Base-by-base conservation (phyloP, 2,888 invertebrate species). In the Nomada ruficornis region DNA sequence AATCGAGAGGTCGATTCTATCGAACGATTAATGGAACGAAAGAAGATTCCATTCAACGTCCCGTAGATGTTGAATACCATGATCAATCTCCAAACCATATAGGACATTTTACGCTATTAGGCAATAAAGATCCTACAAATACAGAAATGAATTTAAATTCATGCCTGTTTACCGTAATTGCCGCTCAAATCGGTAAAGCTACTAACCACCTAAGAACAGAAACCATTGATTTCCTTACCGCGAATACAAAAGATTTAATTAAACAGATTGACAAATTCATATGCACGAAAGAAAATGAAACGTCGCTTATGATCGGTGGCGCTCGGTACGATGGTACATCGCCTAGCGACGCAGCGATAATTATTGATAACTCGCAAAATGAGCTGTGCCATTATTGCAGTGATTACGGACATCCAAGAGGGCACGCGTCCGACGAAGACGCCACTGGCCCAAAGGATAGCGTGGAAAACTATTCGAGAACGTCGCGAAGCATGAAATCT, bases 351-450 rank as follows among this genome's bases (percentile, higher is more conserved):
- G 91, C 92, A 0, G 4, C 0, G 0, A 15, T 4, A 0, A 63
- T 92, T 0, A 23, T 92, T 0, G 89, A 92, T 10, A 72, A 70
- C 0, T 92, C 92, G 0, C 91, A 92, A n/a, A 65, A 80, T 4
- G 88, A 77, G 0, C 13, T 18, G 0, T 86, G 88, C 18, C 75
- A 89, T 50, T 77, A 82, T 0, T 60, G 73, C 0, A 64, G 63
- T 0, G 1, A 13, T 0, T 5, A 7, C 0, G 92, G 92, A 0
- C 92, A 92, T 80, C 89, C 92, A 0, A 73, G 92, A 18, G 91
- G 91, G 0, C 92, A 92, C 44, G 91, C 91, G 0, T 91, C 89
- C 0, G 5, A 87, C 64, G 77, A 68, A 2, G 0, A 18, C 0
- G 89, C 84, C 0, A 79, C 52, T 0, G 88, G 85, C 0, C 0